Evolutionary conservation across 1,140 invertebrate species (phyloP).

Genomic region (Drosophila virilis): DNA sequence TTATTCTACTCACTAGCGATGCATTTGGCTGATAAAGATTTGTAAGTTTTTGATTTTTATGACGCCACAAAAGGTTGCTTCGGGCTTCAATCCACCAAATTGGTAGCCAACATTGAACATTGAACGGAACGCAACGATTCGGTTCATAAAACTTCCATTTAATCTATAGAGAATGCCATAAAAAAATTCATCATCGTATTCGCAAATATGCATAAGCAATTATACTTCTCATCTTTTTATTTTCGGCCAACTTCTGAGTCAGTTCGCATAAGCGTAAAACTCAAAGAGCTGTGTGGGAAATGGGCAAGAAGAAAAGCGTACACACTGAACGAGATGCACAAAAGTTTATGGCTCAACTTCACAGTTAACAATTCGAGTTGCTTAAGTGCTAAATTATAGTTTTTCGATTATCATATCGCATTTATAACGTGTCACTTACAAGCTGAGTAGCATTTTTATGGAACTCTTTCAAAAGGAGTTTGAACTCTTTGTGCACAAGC

Average conservation of each 20-base stretch:
- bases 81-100: conserved; percentile 44
- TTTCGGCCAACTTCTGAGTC: conserved; percentile 13
- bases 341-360: conserved; percentile 24
- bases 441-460: conserved; percentile 11
- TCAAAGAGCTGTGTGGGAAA: neutral
- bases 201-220: conserved; percentile 54
- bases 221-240: conserved; percentile 25
- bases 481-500: neutral
- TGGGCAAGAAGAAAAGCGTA: neutral
- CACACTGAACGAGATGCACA: conserved; percentile 2
- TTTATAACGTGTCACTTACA: neutral
- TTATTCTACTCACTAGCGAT: conserved; percentile 31
- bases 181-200: conserved; percentile 62
- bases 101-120: conserved; percentile 28
- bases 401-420: conserved; percentile 18
- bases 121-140: neutral
- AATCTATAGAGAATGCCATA: conserved; percentile 60
- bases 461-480: neutral
- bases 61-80: conserved; percentile 66
- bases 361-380: conserved; percentile 27
- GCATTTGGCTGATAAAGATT: conserved; percentile 75
- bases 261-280: conserved; percentile 2
- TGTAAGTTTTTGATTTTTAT: conserved; percentile 79
- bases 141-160: conserved; percentile 56
- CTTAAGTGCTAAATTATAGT: conserved; percentile 39